phyloP scores from a whole-genome alignment of 1,140 invertebrate genomes.

The Scaptomyza montana region DNA sequence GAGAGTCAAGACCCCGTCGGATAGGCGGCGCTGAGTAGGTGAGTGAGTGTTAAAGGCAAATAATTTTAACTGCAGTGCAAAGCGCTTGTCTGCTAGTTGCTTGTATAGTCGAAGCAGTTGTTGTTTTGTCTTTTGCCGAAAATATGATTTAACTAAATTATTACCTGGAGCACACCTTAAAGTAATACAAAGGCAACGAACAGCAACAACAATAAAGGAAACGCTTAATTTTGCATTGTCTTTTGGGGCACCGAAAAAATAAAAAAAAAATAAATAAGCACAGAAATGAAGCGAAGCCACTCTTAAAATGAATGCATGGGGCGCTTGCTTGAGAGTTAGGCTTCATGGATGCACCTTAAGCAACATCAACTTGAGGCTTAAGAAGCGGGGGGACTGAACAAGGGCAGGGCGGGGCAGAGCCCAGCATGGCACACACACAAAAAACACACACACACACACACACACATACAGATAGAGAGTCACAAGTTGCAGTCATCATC shows the following conservation, averaged over 20 bases:
- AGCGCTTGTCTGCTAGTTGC: slow-evolving; percentile 10
- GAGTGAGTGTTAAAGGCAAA: slow-evolving; percentile 80
- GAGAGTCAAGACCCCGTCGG: slow-evolving; percentile 48
- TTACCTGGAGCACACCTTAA: slow-evolving; percentile 83
- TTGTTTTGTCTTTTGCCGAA: slow-evolving; percentile 61
- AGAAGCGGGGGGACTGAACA: neutral
- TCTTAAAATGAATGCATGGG: slow-evolving; percentile 61
- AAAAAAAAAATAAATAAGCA: neutral
- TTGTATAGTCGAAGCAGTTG: slow-evolving; percentile 19
- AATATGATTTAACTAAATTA: slow-evolving; percentile 83
- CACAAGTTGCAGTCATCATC: slow-evolving; percentile 69
- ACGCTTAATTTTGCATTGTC: slow-evolving; percentile 82
- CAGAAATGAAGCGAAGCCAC: slow-evolving; percentile 31
- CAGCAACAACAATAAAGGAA: slow-evolving; percentile 76
- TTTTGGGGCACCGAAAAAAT: slow-evolving; percentile 50
- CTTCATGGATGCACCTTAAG: slow-evolving; percentile 67
- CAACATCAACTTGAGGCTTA: slow-evolving; percentile 28
- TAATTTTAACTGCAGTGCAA: slow-evolving; percentile 65
- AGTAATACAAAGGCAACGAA: slow-evolving; percentile 79
- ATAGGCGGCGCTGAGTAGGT: slow-evolving; percentile 72
- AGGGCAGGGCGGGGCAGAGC: slow-evolving; percentile 49
- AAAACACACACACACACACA: slow-evolving; percentile 9
- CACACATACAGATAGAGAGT: slow-evolving; percentile 2
- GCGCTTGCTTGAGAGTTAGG: slow-evolving; percentile 33
- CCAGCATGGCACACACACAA: slow-evolving; percentile 22